phyloP scores from a whole-genome alignment of 2,113 vertebrate species.

The Leptosomus discolor region DNA sequence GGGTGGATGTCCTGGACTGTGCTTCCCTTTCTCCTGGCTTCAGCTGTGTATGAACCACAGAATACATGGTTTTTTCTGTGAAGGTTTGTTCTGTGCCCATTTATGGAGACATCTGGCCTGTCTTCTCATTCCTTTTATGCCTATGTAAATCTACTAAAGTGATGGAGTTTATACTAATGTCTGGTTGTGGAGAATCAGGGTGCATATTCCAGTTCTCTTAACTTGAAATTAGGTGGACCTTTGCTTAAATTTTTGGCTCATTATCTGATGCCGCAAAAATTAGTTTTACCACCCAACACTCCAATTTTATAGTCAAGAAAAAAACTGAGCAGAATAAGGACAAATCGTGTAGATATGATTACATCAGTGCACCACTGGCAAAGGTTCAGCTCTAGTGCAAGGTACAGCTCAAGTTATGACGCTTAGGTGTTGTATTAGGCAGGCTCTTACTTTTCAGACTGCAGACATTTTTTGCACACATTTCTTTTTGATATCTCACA shows the following conservation, averaged over 20 bases:
- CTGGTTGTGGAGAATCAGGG: not conserved
- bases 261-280: not conserved
- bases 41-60: not conserved
- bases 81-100: not conserved
- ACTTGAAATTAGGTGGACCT: not conserved
- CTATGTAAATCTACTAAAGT: not conserved
- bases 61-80: accelerated
- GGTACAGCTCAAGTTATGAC: not conserved
- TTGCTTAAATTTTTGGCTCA: not conserved
- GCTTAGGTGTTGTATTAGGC: not conserved
- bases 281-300: not conserved
- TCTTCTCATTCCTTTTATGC: not conserved
- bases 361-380: not conserved
- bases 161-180: not conserved
- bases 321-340: not conserved
- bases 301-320: not conserved
- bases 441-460: not conserved
- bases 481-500: not conserved
- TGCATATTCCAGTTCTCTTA: accelerated
- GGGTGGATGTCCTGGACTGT: not conserved
- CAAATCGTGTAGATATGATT: not conserved
- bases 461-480: not conserved
- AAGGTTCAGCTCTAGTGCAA: not conserved
- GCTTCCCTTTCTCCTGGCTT: not conserved
- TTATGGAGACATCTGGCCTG: not conserved